Evolutionary conservation across 2,888 invertebrate species (phyloP), one percentile per base, ranked within the genome.

Genomic region (Elegia similella): DNA sequence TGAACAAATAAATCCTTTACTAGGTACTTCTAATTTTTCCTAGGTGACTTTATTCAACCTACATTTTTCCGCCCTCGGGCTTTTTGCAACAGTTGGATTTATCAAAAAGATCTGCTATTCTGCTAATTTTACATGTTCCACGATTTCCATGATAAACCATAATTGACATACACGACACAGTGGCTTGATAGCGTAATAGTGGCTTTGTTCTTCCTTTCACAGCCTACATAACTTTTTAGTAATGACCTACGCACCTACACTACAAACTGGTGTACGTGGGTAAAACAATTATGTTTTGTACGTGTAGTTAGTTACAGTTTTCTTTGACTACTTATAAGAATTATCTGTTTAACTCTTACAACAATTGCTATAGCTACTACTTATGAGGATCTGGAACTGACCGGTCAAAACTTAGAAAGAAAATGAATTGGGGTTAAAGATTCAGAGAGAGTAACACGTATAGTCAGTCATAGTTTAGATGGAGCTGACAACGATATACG

Each of bases 131-230:
- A 30, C 30, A n/a, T 30, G 2, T 48, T 23, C 29, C 7, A 23
- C 23, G 23, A 29, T 53, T 42, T 15, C 5, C 6, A 13, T 12
- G 42, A 53, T 42, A 43, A 34, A 42, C 17, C 42, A 30, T 42
- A 53, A 10, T 38, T n/a, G 42, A 16, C 13, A 29, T 10, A 53
- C 13, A 17, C 29, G 53, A 50, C 34, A 50, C 32, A 44, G 44
- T 50, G 48, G 34, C 47, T 47, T 50, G 32, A 50, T 13, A 48
- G 8, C 13, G 48, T 62, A 58, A 56, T 58, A 44, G 46, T 17
- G 13, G 52, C 57, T 59, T 61, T 57, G 62, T 62, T 62, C 48
- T 58, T 29, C 57, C 48, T 42, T 42, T 52, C 52, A 44, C 54
- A 44, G 54, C 59, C 59, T 59, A 58, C 62, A 50, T 47, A n/a